Base-by-base conservation (phyloP, 2,797 vertebrate genomes). In the Malacoraja senta region DNA sequence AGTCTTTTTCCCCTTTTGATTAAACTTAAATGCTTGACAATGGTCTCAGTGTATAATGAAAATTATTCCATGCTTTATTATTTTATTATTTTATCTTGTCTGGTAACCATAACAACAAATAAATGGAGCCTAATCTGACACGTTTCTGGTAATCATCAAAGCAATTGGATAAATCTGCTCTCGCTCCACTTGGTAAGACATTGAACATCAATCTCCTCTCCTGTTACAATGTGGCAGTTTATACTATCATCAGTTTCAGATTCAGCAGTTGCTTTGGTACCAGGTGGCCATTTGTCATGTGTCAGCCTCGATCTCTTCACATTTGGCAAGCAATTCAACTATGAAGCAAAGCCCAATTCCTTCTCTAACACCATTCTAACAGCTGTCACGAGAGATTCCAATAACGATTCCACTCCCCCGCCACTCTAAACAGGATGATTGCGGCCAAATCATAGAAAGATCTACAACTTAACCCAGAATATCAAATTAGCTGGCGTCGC, bases 61-160 rank as follows among this genome's bases (percentile, higher is more conserved):
- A 68, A 86, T n/a, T 65, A 53, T 53, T 53, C 4, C 2, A 63
- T 65, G 15, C 61, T 19, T 88, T 15, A 15, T 65, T 88, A 19
- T n/a, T 19, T 88, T 15, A 15, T 65, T 88, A 19, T n/a, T 65
- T 88, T n/a, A 32, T 88, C 29, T 83, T n/a, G 61, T 32, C 29
- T 68, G 84, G 17, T 68, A 68, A 8, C 84, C 17, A 68, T 1
- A 32, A 17, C 10, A 88, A 15, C 2, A 88, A 88, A 35, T 68
- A 35, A 61, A 61, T 61, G 38, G 10, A 63, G 53, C 53, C 29
- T 61, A 26, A 63, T 32, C 10, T 86, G 26, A 17, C 58, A 17
- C 32, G 9, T 88, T 88, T 65, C 61, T 88, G 84, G 63, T 68
- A n/a, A 86, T 86, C 26, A n/a, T 86, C 83, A 86, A 63, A 9